A percentile compares a stretch with the other conserved stretches of the same genome.
These are phyloP conservation scores for Gastrophysa polygoni DNA, from an alignment of 2,888 invertebrate genomes.

Conservation along the genomic window DNA sequence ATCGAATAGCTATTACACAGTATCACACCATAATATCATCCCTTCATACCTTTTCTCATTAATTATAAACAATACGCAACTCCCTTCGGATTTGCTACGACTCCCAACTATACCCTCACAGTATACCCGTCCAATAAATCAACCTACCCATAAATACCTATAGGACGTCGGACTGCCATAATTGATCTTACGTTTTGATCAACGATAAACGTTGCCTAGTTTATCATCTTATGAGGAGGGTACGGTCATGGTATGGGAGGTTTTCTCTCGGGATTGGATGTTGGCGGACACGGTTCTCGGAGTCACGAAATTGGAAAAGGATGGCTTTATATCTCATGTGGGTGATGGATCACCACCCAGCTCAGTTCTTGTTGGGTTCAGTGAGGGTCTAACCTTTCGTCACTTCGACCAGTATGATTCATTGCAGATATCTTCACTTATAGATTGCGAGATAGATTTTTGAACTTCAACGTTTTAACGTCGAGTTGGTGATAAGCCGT, in stretches of 20 bases:
- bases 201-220: conserved; percentile 21
- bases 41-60: neutral
- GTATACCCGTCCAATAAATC: conserved; percentile 12
- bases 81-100: neutral
- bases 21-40: conserved; percentile 1
- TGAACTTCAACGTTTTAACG: too few relatives aligned
- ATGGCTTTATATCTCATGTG: too few relatives aligned
- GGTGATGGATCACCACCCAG: too few relatives aligned
- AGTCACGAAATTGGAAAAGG: neutral
- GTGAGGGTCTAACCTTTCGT: too few relatives aligned
- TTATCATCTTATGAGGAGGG: conserved; percentile 22
- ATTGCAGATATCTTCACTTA: too few relatives aligned
- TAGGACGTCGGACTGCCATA: conserved; percentile 10
- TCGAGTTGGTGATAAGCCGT: too few relatives aligned
- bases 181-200: conserved; percentile 18
- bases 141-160: neutral
- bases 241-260: neutral
- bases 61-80: neutral
- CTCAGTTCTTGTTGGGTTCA: too few relatives aligned
- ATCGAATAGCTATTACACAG: neutral
- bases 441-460: too few relatives aligned
- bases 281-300: neutral
- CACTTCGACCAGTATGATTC: too few relatives aligned
- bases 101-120: neutral
- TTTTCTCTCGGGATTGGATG: conserved; percentile 5